Base-by-base conservation (phyloP, 2,797 vertebrate genomes). In the Gila robusta region DNA sequence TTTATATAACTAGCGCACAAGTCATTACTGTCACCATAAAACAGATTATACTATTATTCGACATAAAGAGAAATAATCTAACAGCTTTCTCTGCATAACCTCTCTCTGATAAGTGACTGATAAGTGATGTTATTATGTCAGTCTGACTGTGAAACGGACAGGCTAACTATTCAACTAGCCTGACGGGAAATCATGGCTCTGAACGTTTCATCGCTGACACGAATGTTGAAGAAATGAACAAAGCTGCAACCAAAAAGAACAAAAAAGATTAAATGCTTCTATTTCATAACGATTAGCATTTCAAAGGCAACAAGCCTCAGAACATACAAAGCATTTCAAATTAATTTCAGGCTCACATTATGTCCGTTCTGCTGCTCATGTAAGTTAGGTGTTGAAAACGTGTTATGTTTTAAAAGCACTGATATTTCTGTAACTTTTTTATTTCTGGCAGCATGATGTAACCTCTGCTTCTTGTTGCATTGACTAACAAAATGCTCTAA, bases 221-320 rank as follows among this genome's bases (percentile, higher is more conserved):
- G 23, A 74, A 28, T 49, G 71, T 35, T 47, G 21, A 12, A 64
- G 26, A 83, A 74, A 83, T 49, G 28, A 83, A 23, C 28, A 49
- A 28, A 70, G 21, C 47, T 70, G 19, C 12, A 17, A 32, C 41
- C 39, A 35, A 39, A 71, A 41, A 5, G 35, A 82, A 26, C 37
- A 11, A 44, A 28, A 73, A 17, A 23, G 37, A 83, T 73, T 1
- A 47, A 32, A 47, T 47, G 44, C n/a, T 28, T 79, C 16, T 11
- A 4, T 37, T 82, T 82, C 76, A 59, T 41, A 11, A 28, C 67
- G 32, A 77, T 52, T 26, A 78, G 44, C 72, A 84, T 78, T 67
- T 77, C 59, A 84, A 67, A 67, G 32, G 54, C 81, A 39, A 23
- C 52, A 5, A 59, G 52, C 74, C 47, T 77, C 54, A 67, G 32